Evolutionary conservation across 2,113 vertebrate species (phyloP), one percentile per base, ranked within the genome.

Genomic region (Lepisosteus oculatus): DNA sequence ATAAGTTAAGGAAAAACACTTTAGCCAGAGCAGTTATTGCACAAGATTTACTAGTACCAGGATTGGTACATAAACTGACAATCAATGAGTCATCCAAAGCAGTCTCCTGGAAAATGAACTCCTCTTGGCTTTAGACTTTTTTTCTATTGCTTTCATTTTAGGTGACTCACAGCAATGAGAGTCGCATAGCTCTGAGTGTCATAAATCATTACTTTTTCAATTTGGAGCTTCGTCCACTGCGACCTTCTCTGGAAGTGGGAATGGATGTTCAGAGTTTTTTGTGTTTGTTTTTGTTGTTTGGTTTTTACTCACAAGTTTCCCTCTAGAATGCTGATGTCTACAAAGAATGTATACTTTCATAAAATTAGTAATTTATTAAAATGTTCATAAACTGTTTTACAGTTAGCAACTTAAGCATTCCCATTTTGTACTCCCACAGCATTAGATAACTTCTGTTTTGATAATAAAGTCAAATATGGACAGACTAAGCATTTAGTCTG

Each of bases 81-180:
- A 59, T 59, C 57, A 13, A 59, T 59, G 57, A 59, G 11, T 15
- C 57, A 59, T 15, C 57, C 57, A 59, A 59, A 59, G 9, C 57
- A 59, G n/a, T 59, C 57, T 59, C 57, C 57, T 59, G 57, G 57
- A 59, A 59, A 59, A 59, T 59, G 11, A 59, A 59, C 57, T 59
- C 12, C 57, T n/a, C 57, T 59, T 59, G 57, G 57, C n/a, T 15
- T 59, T n/a, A 59, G 57, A 59, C 47, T 59, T n/a, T 59, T 5
- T 59, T 15, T 59, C 12, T 59, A 59, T 59, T 59, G 57, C 57
- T 59, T 59, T 59, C 12, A 59, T 59, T 59, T 59, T 59, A 59
- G 3, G 57, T 59, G 57, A 59, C 12, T 59, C 57, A 59, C n/a
- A 5, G 57, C 57, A 15, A 11, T 59, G 9, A 15, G 12, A 59